These are phyloP conservation scores for Amyelois transitella DNA, from an alignment of 1,140 invertebrate genomes.

Conservation along the genomic window DNA sequence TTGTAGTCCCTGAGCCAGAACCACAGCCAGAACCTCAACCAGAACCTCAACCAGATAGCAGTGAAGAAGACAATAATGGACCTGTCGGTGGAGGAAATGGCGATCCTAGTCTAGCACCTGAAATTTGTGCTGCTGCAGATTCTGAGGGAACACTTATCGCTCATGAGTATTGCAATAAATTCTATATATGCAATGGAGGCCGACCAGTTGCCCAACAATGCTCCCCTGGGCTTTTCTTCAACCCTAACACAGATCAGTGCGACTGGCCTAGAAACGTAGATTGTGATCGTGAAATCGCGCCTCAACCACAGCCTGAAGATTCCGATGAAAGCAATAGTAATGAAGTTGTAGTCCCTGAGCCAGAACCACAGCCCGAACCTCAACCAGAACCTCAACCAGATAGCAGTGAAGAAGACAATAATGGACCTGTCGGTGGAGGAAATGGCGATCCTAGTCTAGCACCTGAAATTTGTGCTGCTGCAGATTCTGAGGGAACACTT, in stretches of 20 bases:
- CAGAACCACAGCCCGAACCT: no score
- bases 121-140: no score
- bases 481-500: no score
- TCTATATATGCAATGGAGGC: conserved; percentile 29
- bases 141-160: no score
- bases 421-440: not conserved
- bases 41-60: conserved; percentile 10
- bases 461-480: no score
- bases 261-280: conserved; percentile 73
- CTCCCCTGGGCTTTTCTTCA: conserved; percentile 22
- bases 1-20: no score
- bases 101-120: not conserved
- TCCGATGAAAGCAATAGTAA: conserved; percentile 1
- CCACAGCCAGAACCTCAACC: not conserved
- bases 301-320: no score
- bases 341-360: no score
- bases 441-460: conserved; percentile 15
- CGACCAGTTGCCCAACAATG: conserved; percentile 15
- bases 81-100: not conserved
- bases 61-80: not conserved
- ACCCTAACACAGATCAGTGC: conserved; percentile 25
- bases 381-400: not conserved
- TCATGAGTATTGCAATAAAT: conserved; percentile 33
- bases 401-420: conserved; percentile 6
- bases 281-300: no score